These are phyloP conservation scores for Mesoclemmys tuberculata DNA, from an alignment of 2,113 vertebrate genomes.

Conservation along the genomic window DNA sequence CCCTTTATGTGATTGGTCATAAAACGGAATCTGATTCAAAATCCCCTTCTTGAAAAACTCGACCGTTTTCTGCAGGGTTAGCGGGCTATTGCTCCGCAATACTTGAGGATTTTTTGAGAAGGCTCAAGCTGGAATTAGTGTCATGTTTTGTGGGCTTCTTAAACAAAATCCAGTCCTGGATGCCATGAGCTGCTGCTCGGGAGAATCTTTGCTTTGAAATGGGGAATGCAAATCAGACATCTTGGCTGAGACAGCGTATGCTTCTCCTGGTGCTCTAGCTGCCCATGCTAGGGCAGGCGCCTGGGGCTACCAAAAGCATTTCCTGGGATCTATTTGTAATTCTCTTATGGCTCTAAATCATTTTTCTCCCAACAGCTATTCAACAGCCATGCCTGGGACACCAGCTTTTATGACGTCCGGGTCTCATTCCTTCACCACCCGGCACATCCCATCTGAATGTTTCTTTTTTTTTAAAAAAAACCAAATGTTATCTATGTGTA, in stretches of 20 bases:
- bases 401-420: conserved; percentile 58
- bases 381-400: conserved; percentile 40
- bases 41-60: not conserved
- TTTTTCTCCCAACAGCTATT: conserved; percentile 19
- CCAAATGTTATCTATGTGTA: conserved; percentile 66
- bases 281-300: conserved; percentile 40
- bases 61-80: not conserved
- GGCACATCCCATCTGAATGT: conserved; percentile 61
- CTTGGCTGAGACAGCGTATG: conserved; percentile 31
- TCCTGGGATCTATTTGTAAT: conserved; percentile 38
- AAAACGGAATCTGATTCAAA: not conserved
- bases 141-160: conserved; percentile 21
- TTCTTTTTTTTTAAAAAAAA: conserved; percentile 59
- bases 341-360: not conserved
- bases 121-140: not conserved
- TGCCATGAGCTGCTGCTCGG: conserved; percentile 42
- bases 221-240: not conserved
- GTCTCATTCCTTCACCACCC: conserved; percentile 19
- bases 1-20: not conserved
- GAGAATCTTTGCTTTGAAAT: conserved; percentile 47
- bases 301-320: conserved; percentile 36
- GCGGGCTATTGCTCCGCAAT: not conserved
- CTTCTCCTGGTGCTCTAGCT: conserved; percentile 14
- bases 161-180: conserved; percentile 5
- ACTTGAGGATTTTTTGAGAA: not conserved